Percentiles rank a stretch among this genome's conserved stretches.
Evolutionary conservation across 2,797 vertebrate species (phyloP).

Genomic region (Cuniculus paca): DNA sequence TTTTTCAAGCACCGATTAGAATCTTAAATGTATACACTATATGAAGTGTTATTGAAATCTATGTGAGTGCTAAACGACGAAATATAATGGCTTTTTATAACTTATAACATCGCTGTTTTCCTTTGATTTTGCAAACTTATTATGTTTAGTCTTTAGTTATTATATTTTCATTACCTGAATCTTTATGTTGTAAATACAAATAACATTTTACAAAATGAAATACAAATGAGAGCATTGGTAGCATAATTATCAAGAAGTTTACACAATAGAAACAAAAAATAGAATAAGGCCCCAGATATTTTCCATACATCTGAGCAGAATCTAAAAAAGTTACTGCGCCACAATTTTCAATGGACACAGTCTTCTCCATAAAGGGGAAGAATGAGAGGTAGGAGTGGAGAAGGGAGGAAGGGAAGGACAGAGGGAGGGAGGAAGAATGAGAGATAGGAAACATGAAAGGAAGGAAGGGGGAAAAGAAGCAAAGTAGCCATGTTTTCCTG

Average conservation of each 20-base stretch:
- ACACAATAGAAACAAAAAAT: background rate
- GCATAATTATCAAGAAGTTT: background rate
- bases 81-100: background rate
- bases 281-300: background rate
- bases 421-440: background rate
- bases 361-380: background rate
- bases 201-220: background rate
- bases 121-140: background rate
- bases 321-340: background rate
- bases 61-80: background rate
- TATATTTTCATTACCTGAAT: background rate
- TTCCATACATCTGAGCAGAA: background rate
- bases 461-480: too few relatives aligned
- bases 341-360: conserved; percentile 34
- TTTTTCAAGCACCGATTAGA: background rate
- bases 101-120: background rate
- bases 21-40: background rate
- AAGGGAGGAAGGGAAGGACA: background rate
- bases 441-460: background rate
- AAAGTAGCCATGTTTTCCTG: background rate
- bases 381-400: background rate
- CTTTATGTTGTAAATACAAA: background rate
- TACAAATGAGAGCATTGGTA: background rate
- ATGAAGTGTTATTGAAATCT: background rate
- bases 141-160: background rate